These are phyloP conservation scores for Diglossa brunneiventris DNA, from an alignment of 2,113 vertebrate genomes.

Conservation along the genomic window DNA sequence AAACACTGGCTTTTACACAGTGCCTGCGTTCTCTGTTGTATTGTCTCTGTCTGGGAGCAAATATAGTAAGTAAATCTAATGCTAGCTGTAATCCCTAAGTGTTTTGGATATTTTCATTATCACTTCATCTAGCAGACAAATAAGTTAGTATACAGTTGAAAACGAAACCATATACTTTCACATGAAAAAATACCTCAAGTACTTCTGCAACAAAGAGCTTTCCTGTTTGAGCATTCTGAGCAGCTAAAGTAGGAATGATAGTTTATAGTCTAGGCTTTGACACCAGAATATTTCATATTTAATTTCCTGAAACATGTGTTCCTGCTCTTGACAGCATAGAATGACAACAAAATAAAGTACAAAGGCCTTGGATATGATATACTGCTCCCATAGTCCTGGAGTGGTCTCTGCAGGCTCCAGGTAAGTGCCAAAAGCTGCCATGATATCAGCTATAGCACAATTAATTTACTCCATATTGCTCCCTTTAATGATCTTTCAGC, in stretches of 20 bases:
- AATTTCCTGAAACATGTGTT: constrained; percentile 28
- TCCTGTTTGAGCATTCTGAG: neutral
- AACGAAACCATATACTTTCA: neutral
- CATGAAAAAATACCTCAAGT: neutral
- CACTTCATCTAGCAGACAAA: neutral
- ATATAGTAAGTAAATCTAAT: neutral
- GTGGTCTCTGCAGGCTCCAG: neutral
- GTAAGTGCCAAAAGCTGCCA: constrained; percentile 28
- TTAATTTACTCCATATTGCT: constrained; percentile 46
- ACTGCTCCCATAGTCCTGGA: neutral
- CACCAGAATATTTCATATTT: constrained; percentile 14
- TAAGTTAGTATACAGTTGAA: neutral
- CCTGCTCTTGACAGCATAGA: neutral
- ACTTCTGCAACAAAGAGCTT: neutral
- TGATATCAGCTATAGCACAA: neutral
- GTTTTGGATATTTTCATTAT: neutral
- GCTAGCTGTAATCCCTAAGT: neutral
- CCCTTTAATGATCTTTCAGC: constrained; percentile 18
- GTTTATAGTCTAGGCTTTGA: neutral
- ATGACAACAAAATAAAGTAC: constrained; percentile 14
- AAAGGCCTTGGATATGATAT: constrained; percentile 21
- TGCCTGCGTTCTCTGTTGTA: neutral
- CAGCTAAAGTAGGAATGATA: neutral
- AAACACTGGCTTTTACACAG: neutral
- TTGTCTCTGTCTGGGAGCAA: neutral